Percentiles rank a stretch among this genome's conserved stretches.
These are phyloP conservation scores for Apodemus speciosus DNA, from an alignment of 2,113 vertebrate species.

Conservation along the genomic window DNA sequence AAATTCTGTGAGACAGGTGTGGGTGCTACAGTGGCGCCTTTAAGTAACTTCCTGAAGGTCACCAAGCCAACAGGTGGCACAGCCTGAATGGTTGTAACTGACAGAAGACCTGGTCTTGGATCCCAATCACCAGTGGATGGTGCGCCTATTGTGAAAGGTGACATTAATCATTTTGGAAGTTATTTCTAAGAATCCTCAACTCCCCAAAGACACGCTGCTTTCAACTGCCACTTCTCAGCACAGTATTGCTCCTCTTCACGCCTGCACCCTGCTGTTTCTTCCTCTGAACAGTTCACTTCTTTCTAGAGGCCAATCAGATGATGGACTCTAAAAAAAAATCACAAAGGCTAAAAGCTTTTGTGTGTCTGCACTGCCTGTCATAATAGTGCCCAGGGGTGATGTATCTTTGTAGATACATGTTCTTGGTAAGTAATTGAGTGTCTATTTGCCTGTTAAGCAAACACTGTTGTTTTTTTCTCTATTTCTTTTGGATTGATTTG, in stretches of 20 bases:
- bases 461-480: constrained; percentile 1
- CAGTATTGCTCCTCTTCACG: not conserved
- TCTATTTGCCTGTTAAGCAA: constrained; percentile 37
- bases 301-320: constrained; percentile 40
- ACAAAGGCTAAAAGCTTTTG: constrained; percentile 53
- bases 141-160: constrained; percentile 16
- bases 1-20: not conserved
- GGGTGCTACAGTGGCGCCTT: not conserved
- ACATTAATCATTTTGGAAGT: constrained; percentile 25
- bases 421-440: constrained; percentile 45
- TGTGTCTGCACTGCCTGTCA: constrained; percentile 21
- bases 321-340: not conserved
- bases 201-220: constrained; percentile 22
- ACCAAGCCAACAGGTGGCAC: not conserved
- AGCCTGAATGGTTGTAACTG: not conserved
- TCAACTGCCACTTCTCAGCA: not conserved
- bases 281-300: constrained; percentile 53
- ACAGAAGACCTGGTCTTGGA: not conserved
- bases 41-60: not conserved
- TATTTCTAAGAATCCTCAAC: not conserved
- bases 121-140: not conserved
- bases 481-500: not conserved
- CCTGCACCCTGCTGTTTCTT: not conserved
- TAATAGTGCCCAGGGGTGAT: constrained; percentile 10
- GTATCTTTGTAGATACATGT: constrained; percentile 30